Conservation (phyloP, 2,113 vertebrate species). For the Passer domesticus region DNA sequence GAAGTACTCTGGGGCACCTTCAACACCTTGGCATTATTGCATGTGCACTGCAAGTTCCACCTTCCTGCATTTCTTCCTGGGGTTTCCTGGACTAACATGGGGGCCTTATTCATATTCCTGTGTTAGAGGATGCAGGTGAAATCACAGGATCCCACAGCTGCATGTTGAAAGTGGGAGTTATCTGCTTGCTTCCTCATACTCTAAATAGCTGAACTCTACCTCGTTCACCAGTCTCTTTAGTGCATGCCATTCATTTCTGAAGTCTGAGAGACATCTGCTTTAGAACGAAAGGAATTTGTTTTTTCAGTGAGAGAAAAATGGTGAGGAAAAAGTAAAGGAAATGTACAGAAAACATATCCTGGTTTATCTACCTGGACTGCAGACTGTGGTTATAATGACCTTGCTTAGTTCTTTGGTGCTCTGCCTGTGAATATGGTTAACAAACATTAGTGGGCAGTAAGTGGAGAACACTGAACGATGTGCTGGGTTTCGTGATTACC, state of each 20-base stretch:
- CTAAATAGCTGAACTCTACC: neutral
- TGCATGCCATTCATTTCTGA: neutral
- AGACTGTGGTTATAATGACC: neutral
- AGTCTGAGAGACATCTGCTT: neutral
- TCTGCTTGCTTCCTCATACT: neutral
- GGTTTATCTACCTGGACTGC: neutral
- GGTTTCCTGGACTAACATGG: neutral
- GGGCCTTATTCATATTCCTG: neutral
- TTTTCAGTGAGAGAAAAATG: neutral
- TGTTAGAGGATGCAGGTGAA: neutral
- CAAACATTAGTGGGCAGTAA: neutral
- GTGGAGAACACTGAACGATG: neutral
- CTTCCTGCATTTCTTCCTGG: neutral
- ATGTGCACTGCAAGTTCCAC: fast-evolving
- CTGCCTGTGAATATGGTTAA: neutral
- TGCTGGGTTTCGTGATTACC: neutral
- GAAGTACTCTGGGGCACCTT: neutral
- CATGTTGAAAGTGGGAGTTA: neutral
- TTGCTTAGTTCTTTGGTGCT: neutral
- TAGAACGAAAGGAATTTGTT: neutral
- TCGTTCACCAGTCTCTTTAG: neutral
- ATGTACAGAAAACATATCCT: neutral
- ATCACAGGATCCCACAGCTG: neutral
- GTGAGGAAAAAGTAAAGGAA: neutral
- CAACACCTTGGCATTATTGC: neutral